Evolutionary conservation across 1,140 invertebrate species (phyloP).

Genomic region (Leguminivora glycinivorella): DNA sequence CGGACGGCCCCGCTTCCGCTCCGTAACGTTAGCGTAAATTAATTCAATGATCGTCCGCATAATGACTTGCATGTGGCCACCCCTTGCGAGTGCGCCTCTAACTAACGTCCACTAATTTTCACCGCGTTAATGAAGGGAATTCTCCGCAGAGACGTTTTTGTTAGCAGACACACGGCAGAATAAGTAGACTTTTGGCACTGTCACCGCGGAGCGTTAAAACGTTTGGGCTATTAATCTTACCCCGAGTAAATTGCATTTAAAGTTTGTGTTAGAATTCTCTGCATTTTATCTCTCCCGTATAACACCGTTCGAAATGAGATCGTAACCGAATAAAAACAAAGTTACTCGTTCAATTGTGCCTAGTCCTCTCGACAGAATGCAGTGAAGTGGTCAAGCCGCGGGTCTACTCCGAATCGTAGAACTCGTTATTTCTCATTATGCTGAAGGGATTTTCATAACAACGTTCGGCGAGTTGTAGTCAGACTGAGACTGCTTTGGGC

Average conservation of each 20-base stretch:
- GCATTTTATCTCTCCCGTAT: conserved; percentile 55
- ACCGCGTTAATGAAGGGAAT: conserved; percentile 62
- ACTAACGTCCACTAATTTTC: conserved; percentile 66
- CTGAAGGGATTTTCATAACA: conserved; percentile 57
- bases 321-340: conserved; percentile 39
- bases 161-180: conserved; percentile 40
- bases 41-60: conserved; percentile 73
- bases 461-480: conserved; percentile 50
- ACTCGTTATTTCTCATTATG: conserved; percentile 49
- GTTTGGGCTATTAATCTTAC: conserved; percentile 69
- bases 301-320: conserved; percentile 44
- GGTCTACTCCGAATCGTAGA: conserved; percentile 32
- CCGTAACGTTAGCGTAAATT: conserved; percentile 56
- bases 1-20: conserved; percentile 42
- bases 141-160: conserved; percentile 59
- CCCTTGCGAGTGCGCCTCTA: conserved; percentile 50
- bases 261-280: conserved; percentile 64
- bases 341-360: conserved; percentile 33
- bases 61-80: conserved; percentile 71
- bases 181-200: conserved; percentile 58
- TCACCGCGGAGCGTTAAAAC: conserved; percentile 59
- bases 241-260: conserved; percentile 70
- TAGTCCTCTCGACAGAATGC: background rate
- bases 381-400: conserved; percentile 39
- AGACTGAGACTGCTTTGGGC: conserved; percentile 53